A percentile compares a stretch with the other conserved stretches of the same genome.
Evolutionary conservation across 1,140 invertebrate genomes (phyloP).

Genomic region (Drosophila auraria): DNA sequence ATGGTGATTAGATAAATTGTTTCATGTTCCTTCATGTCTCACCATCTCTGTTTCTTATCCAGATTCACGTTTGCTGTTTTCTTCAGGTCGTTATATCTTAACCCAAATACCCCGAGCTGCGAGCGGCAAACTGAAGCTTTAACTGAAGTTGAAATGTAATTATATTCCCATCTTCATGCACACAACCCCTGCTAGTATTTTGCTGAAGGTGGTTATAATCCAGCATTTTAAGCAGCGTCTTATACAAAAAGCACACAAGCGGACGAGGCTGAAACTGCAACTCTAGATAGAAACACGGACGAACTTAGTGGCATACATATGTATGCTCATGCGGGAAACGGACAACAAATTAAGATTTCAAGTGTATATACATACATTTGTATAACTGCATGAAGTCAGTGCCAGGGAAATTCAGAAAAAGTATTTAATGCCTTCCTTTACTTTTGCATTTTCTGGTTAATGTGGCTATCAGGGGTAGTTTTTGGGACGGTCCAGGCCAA

Average conservation of each 20-base stretch:
- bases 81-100: conserved; percentile 2
- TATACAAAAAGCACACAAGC: conserved; percentile 51
- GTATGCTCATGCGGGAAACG: conserved; percentile 10
- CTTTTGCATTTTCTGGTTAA: not conserved
- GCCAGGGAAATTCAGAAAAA: not conserved
- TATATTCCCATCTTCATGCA: conserved; percentile 38
- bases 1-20: conserved; percentile 16
- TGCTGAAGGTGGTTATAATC: conserved; percentile 47
- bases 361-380: not conserved
- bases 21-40: not conserved
- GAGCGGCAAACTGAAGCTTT: conserved; percentile 12
- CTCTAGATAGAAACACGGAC: conserved; percentile 6
- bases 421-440: not conserved
- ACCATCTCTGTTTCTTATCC: not conserved
- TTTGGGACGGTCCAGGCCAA: not conserved
- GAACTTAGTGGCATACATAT: conserved; percentile 21
- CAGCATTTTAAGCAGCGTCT: conserved; percentile 57
- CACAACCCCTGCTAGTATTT: conserved; percentile 37
- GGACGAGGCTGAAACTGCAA: not conserved
- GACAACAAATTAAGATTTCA: conserved; percentile 33
- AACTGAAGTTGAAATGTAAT: conserved; percentile 48
- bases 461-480: conserved; percentile 4
- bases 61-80: conserved; percentile 15
- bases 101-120: conserved; percentile 15
- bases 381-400: not conserved